Evolutionary conservation across 2,113 vertebrate species (phyloP).

Genomic region (Natator depressus): DNA sequence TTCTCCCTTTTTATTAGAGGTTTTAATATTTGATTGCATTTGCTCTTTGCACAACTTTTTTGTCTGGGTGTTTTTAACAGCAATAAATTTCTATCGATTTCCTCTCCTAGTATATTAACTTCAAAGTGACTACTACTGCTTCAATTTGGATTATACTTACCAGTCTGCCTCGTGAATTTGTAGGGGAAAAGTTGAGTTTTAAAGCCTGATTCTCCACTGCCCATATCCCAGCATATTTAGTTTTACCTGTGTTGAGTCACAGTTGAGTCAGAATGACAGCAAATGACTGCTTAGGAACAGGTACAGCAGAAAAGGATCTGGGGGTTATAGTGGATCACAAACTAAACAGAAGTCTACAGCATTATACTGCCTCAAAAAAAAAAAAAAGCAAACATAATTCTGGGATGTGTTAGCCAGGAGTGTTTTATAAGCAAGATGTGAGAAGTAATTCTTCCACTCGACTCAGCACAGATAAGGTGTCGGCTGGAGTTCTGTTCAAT

Average conservation of each 20-base stretch:
- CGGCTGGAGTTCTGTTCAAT: not conserved
- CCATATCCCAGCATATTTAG: not conserved
- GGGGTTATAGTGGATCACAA: not conserved
- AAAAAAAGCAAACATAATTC: not conserved
- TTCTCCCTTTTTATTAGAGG: slow-evolving; percentile 15
- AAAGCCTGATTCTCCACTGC: not conserved
- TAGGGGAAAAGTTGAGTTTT: not conserved
- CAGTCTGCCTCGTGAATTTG: not conserved
- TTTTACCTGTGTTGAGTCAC: not conserved
- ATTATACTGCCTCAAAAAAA: not conserved
- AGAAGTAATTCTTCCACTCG: too few relatives aligned
- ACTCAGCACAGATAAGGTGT: not conserved
- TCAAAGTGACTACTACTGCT: not conserved
- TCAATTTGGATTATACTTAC: not conserved
- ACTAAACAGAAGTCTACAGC: not conserved
- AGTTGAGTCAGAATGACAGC: not conserved
- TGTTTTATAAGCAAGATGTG: too few relatives aligned
- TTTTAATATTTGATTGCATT: not conserved
- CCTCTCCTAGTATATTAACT: not conserved
- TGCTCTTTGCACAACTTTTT: not conserved
- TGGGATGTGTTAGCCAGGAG: not conserved
- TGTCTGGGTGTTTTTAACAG: not conserved
- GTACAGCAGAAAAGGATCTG: not conserved
- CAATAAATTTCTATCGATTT: not conserved
- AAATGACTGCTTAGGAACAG: not conserved